Conservation (phyloP, 1,140 invertebrate species). For the Hylyphantes graminicola region DNA sequence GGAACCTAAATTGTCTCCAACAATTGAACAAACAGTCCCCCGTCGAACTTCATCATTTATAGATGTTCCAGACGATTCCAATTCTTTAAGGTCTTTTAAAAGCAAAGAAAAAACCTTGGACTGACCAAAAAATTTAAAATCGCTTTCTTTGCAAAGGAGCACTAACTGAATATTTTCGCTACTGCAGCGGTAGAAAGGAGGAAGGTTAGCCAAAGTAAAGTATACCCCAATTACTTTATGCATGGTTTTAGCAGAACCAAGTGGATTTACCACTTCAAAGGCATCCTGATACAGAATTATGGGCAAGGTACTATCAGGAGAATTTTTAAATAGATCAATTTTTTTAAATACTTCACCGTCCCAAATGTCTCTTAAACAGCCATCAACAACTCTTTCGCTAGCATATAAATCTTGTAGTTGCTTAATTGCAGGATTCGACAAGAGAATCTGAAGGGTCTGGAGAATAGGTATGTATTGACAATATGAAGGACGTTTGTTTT, state of each 20-base stretch:
- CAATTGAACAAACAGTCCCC: conserved; percentile 22
- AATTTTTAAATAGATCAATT: neutral
- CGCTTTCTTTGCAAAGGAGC: conserved; percentile 31
- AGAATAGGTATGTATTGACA: too few species aligned
- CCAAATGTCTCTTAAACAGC: conserved; percentile 11
- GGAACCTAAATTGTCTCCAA: too few species aligned
- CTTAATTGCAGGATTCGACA: conserved; percentile 13
- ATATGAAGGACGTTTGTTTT: too few species aligned
- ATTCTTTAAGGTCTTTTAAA: conserved; percentile 23
- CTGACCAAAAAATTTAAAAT: conserved; percentile 29
- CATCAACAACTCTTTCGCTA: conserved; percentile 1
- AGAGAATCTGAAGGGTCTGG: too few species aligned
- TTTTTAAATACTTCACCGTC: conserved; percentile 23
- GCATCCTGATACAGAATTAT: conserved; percentile 29
- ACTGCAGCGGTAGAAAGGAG: conserved; percentile 5
- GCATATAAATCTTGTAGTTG: neutral
- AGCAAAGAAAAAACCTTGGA: conserved; percentile 12
- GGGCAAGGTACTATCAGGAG: neutral
- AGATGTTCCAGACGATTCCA: conserved; percentile 10
- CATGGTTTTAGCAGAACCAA: conserved; percentile 33
- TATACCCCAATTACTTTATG: conserved; percentile 28
- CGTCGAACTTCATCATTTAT: conserved; percentile 12
- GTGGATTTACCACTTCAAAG: conserved; percentile 23
- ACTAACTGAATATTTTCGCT: too few species aligned
- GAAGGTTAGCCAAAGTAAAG: conserved; percentile 24